phyloP scores from a whole-genome alignment of 1,140 invertebrate genomes.

The Sycophaga agraensis region DNA sequence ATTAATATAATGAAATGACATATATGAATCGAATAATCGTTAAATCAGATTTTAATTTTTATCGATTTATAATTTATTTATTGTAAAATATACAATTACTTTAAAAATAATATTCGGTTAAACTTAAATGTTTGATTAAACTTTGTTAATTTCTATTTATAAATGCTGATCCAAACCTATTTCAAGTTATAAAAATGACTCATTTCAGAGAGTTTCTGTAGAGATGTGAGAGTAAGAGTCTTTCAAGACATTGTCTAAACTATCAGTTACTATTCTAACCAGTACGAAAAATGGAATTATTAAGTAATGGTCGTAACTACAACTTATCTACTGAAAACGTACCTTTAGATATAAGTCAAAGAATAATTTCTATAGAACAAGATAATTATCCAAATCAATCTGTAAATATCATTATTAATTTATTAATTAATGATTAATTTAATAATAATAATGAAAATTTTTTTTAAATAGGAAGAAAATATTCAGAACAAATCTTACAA shows the following conservation, averaged over 20 bases:
- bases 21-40: no score
- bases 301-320: background rate
- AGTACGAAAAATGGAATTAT: slow-evolving; percentile 12
- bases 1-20: no score
- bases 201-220: background rate
- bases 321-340: slow-evolving; percentile 2
- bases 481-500: slow-evolving; percentile 25
- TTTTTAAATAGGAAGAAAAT: slow-evolving; percentile 8
- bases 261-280: background rate
- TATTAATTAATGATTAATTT: background rate
- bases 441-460: no score
- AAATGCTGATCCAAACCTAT: background rate
- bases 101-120: background rate
- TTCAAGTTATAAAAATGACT: background rate
- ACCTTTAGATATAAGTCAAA: slow-evolving; percentile 20
- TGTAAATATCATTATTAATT: slow-evolving; percentile 9
- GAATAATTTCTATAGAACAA: slow-evolving; percentile 23
- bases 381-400: slow-evolving; percentile 11
- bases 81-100: no score
- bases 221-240: background rate
- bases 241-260: no score
- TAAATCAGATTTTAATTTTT: no score
- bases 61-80: no score
- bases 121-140: background rate
- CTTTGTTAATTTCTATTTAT: slow-evolving; percentile 3